Evolutionary conservation across 1,140 invertebrate genomes (phyloP).

Genomic region (Parasteatoda tepidariorum): DNA sequence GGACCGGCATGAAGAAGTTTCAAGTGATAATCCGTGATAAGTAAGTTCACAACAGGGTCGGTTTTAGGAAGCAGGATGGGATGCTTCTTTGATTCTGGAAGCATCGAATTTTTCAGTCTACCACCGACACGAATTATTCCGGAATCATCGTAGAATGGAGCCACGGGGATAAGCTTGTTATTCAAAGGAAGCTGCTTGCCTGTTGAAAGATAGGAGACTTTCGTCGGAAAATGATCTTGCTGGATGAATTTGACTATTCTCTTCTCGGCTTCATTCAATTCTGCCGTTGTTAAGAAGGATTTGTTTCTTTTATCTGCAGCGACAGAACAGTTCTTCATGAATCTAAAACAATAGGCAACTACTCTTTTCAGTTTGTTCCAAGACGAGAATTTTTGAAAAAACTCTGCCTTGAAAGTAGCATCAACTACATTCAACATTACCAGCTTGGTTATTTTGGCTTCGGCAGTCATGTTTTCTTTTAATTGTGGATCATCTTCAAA

Average conservation of each 20-base stretch:
- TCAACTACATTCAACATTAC: too few species aligned
- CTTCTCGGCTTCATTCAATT: neutral
- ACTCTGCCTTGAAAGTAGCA: neutral
- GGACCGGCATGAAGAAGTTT: conserved; percentile 66
- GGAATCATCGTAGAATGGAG: conserved; percentile 4
- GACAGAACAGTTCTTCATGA: conserved; percentile 6
- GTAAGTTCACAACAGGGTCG: conserved; percentile 63
- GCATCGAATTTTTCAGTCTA: conserved; percentile 24
- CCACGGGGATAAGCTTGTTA: neutral
- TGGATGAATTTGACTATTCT: neutral
- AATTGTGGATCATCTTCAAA: too few species aligned
- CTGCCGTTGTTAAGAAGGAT: neutral
- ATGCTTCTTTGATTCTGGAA: conserved; percentile 27
- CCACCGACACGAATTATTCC: conserved; percentile 15
- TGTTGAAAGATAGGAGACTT: neutral
- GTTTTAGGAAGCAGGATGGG: conserved; percentile 14
- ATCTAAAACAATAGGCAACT: conserved; percentile 15
- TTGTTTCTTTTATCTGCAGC: too few species aligned
- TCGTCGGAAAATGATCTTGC: neutral
- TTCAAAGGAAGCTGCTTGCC: conserved; percentile 13
- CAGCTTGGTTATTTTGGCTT: neutral
- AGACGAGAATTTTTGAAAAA: conserved; percentile 15
- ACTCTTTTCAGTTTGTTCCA: conserved; percentile 13
- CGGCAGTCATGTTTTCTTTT: neutral
- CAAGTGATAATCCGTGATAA: conserved; percentile 66